Evolutionary conservation across 2,888 invertebrate species (phyloP), one percentile per base, ranked within the genome.

Genomic region (Caenorhabditis plicata): DNA sequence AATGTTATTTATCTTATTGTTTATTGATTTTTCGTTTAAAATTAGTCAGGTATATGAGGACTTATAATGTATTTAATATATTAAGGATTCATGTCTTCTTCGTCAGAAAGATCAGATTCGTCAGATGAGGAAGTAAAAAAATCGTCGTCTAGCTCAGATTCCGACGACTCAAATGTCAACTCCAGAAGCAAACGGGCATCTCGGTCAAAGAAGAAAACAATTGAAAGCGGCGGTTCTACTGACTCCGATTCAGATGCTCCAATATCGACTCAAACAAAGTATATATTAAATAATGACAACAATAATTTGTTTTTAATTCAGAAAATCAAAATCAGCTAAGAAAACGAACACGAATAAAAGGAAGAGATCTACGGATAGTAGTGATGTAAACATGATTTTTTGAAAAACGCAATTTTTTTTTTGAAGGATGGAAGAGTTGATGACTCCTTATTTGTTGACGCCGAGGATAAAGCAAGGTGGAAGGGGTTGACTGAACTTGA

Each of bases 401-500:
- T n/a, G n/a, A n/a, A n/a, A n/a, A n/a, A n/a, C n/a, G n/a, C n/a
- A 19, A 8, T 3, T 36, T 4, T 15, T 25, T n/a, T 3, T 19
- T 17, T 17, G 4, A 3, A 44, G 17, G 60, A 62, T 43, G 57
- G 43, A 26, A 32, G 43, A n/a, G 54, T 49, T 17, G 60, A 64
- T 35, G 44, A 46, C 26, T 50, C 54, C 8, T 86, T 95, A 25
- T 94, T 95, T 89, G 94, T 94, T 0, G 94, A 95, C 82, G 92
- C 90, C 60, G 93, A 92, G 71, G 95, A 96, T 84, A 87, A 91
- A 75, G 89, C 90, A 1, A 85, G 90, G 0, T 84, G 96, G 38
- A 92, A 91, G 11, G 88, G 89, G 62, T 88, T 96, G 87, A 94
- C 94, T 0, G 96, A 96, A 81, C 93, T 92, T 78, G 95, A 96